A percentile compares a stretch with the other conserved stretches of the same genome.
These are phyloP conservation scores for Platichthys flesus DNA, from an alignment of 2,113 vertebrate species.

Conservation along the genomic window DNA sequence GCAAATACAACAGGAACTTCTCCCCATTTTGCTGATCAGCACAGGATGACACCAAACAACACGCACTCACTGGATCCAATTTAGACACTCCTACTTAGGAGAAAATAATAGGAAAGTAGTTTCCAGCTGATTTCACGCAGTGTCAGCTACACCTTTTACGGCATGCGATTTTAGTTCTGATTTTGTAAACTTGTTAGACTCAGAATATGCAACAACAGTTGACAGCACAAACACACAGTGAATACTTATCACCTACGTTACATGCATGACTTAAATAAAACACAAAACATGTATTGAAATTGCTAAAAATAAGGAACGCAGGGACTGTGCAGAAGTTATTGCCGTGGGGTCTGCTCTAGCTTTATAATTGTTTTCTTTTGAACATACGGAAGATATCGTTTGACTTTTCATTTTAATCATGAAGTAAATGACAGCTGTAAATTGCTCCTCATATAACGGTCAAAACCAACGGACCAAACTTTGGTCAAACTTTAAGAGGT, in stretches of 20 bases:
- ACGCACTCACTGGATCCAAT: background rate
- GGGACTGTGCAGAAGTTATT: background rate
- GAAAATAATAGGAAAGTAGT: slow-evolving; percentile 7
- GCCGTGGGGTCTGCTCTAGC: background rate
- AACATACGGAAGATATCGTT: no score
- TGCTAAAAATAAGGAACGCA: no score
- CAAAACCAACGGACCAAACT: no score
- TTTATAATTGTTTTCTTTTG: background rate
- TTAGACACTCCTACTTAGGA: background rate
- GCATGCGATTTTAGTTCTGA: background rate
- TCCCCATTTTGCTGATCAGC: background rate
- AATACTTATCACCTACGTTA: background rate
- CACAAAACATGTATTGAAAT: no score
- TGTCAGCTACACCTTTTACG: background rate
- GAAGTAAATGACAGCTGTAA: no score
- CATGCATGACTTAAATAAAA: background rate
- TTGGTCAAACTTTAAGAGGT: no score
- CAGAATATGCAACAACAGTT: background rate
- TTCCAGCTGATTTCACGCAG: background rate
- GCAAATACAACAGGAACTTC: background rate
- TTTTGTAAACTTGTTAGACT: background rate
- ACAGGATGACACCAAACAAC: background rate
- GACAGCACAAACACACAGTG: no score
- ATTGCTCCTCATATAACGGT: no score
- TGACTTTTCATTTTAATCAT: no score